These are phyloP conservation scores for Babyrousa celebensis DNA, from an alignment of 2,797 vertebrate species.

Conservation along the genomic window DNA sequence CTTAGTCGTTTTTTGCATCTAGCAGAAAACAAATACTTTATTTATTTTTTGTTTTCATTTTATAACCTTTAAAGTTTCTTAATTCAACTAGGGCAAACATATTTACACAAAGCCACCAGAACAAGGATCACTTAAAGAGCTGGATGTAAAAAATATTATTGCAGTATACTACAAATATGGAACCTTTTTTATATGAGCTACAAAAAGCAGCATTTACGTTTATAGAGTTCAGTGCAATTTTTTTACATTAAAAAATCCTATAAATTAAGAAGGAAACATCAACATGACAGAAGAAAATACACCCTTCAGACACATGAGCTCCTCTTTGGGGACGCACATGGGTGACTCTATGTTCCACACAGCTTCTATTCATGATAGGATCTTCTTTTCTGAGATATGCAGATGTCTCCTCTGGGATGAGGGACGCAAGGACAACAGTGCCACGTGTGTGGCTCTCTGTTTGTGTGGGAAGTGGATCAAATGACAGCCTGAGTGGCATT, in stretches of 20 bases:
- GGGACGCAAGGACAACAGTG: conserved; percentile 61
- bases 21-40: conserved; percentile 92
- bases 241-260: conserved; percentile 93
- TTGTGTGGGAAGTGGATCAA: conserved; percentile 56
- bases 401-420: conserved; percentile 74
- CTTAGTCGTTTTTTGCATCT: conserved; percentile 89
- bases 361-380: conserved; percentile 85
- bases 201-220: conserved; percentile 96
- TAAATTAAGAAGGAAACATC: conserved; percentile 93
- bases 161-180: conserved; percentile 98
- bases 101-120: conserved; percentile 97
- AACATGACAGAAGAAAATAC: conserved; percentile 90
- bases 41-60: conserved; percentile 82
- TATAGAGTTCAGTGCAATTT: conserved; percentile 99
- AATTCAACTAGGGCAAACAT: conserved; percentile 96
- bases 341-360: conserved; percentile 80
- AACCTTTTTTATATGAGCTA: conserved; percentile 95
- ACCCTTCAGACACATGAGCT: conserved; percentile 75
- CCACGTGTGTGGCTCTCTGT: conserved; percentile 60
- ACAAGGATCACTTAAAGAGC: conserved; percentile 93
- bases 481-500: conserved; percentile 75
- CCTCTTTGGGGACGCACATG: conserved; percentile 74
- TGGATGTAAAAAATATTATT: conserved; percentile 99
- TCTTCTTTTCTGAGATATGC: conserved; percentile 77
- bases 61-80: conserved; percentile 94